Percentiles rank a stretch among this genome's conserved stretches.
Conservation (phyloP, 2,113 vertebrate genomes). For the Megaleporinus macrocephalus region DNA sequence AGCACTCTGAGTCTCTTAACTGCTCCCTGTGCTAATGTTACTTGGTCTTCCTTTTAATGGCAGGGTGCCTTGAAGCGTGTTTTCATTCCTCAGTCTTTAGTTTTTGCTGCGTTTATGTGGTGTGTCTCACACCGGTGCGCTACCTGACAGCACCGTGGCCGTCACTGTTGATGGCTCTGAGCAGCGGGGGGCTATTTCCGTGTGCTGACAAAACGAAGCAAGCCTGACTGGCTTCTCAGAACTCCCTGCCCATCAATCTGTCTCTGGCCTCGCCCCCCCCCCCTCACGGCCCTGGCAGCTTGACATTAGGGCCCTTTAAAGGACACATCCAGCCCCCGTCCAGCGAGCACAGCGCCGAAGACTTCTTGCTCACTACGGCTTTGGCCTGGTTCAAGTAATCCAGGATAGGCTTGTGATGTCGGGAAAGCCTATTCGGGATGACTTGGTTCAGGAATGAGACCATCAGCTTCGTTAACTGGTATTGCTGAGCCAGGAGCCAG, state of each 20-base stretch:
- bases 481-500: slow-evolving; percentile 27
- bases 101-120: slow-evolving; percentile 46
- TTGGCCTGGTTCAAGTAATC: slow-evolving; percentile 97
- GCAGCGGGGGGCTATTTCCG: slow-evolving; percentile 78
- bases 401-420: slow-evolving; percentile 96
- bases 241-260: slow-evolving; percentile 70
- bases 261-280: slow-evolving; percentile 50
- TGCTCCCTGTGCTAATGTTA: not conserved
- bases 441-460: slow-evolving; percentile 91
- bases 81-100: not conserved
- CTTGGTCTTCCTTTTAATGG: not conserved
- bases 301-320: slow-evolving; percentile 56
- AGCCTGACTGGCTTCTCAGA: slow-evolving; percentile 73
- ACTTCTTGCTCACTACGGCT: slow-evolving; percentile 63
- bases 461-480: slow-evolving; percentile 55
- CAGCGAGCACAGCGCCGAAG: slow-evolving; percentile 53
- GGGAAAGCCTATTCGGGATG: slow-evolving; percentile 92
- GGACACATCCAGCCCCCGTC: slow-evolving; percentile 50
- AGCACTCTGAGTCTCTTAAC: not conserved
- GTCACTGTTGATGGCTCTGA: slow-evolving; percentile 69
- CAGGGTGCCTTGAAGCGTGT: not conserved
- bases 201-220: slow-evolving; percentile 69
- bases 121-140: slow-evolving; percentile 5
- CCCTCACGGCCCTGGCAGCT: slow-evolving; percentile 45
- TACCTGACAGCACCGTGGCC: slow-evolving; percentile 65